Percentiles rank a stretch among this genome's conserved stretches.
Conservation (phyloP, 2,797 vertebrate genomes). For the Parauchenoglanis punctatus region DNA sequence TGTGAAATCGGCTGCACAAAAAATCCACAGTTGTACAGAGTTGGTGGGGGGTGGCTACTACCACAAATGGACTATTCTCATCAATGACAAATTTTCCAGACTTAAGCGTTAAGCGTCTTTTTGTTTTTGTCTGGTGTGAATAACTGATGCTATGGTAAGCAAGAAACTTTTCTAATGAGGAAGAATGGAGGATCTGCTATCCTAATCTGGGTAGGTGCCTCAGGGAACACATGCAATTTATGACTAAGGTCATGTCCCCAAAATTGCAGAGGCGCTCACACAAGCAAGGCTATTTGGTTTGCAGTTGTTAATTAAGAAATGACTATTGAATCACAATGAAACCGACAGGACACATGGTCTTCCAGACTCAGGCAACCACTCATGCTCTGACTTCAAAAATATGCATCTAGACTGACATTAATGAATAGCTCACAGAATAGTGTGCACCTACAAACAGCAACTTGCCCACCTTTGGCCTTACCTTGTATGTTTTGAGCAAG, state of each 20-base stretch:
- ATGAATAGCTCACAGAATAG: constrained; percentile 6
- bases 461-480: constrained; percentile 45
- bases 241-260: constrained; percentile 65
- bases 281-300: not conserved
- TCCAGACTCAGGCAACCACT: not conserved
- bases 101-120: not conserved
- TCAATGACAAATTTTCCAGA: constrained; percentile 20
- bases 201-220: constrained; percentile 52
- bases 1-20: constrained; percentile 40
- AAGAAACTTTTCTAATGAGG: constrained; percentile 53
- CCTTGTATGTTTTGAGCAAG: constrained; percentile 70
- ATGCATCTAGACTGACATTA: not conserved
- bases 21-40: constrained; percentile 19
- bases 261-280: constrained; percentile 55
- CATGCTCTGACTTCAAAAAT: not conserved
- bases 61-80: constrained; percentile 16
- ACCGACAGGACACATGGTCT: not conserved
- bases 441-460: not conserved
- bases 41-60: not conserved
- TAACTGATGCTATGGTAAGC: constrained; percentile 24
- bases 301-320: not conserved
- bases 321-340: not conserved
- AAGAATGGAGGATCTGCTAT: constrained; percentile 67
- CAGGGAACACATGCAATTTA: constrained; percentile 55
- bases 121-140: constrained; percentile 27